These are phyloP conservation scores for Meloidogyne hapla DNA, from an alignment of 1,140 invertebrate species.

Conservation along the genomic window DNA sequence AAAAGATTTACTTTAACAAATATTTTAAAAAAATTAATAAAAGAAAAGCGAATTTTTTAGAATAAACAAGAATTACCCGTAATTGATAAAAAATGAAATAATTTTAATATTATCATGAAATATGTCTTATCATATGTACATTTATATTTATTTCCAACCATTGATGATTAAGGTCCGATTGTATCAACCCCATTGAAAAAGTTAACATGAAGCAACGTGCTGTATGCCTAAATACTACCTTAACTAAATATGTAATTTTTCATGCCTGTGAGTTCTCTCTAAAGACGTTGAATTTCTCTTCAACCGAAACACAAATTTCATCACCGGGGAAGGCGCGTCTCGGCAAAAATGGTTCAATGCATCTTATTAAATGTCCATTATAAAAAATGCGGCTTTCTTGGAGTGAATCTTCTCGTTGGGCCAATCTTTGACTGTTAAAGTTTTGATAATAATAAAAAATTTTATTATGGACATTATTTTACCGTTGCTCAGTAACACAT, in stretches of 20 bases:
- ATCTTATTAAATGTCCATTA: slow-evolving; percentile 13
- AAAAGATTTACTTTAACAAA: background rate
- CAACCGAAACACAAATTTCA: slow-evolving; percentile 37
- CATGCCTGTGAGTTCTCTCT: slow-evolving; percentile 45
- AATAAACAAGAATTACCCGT: too few relatives aligned
- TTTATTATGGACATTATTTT: background rate
- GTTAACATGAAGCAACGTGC: slow-evolving; percentile 42
- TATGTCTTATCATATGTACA: too few relatives aligned
- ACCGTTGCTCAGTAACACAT: slow-evolving; percentile 52
- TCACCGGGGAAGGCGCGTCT: slow-evolving; percentile 45
- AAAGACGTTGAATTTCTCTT: slow-evolving; percentile 36
- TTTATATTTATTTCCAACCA: background rate
- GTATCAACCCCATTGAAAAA: slow-evolving; percentile 58
- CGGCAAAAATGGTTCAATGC: slow-evolving; percentile 36
- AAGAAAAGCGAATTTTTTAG: too few relatives aligned
- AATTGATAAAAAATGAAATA: too few relatives aligned
- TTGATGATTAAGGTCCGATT: slow-evolving; percentile 39
- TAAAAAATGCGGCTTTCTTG: slow-evolving; percentile 17
- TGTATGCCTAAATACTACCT: slow-evolving; percentile 29
- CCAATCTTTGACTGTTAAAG: slow-evolving; percentile 11
- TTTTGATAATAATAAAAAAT: background rate
- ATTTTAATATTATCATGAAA: too few relatives aligned
- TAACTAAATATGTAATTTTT: background rate
- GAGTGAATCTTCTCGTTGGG: slow-evolving; percentile 18
- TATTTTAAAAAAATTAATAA: background rate